phyloP scores from a whole-genome alignment of 1,140 invertebrate genomes.

The Mycetomoellerius zeteki region DNA sequence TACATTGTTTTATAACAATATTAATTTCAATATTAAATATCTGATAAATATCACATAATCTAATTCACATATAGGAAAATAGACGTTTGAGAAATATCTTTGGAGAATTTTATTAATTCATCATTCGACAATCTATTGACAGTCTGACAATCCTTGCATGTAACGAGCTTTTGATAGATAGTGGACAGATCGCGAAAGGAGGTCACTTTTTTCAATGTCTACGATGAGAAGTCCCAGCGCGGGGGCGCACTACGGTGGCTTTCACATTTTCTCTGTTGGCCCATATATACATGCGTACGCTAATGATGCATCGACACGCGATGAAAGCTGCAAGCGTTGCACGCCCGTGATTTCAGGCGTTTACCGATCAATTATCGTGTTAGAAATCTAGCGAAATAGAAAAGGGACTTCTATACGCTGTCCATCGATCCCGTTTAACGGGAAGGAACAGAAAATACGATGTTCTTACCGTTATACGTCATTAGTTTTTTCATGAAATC shows the following conservation, averaged over 20 bases:
- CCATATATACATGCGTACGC: slow-evolving; percentile 44
- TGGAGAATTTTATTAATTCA: neutral
- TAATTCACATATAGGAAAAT: neutral
- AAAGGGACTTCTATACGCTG: neutral
- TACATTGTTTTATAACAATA: neutral
- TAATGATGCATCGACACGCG: slow-evolving; percentile 40
- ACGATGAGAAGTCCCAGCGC: slow-evolving; percentile 40
- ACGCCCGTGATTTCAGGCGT: slow-evolving; percentile 11
- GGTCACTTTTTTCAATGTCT: slow-evolving; percentile 76
- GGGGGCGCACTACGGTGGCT: slow-evolving; percentile 60
- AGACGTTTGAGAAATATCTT: neutral
- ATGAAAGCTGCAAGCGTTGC: slow-evolving; percentile 41
- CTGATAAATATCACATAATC: neutral
- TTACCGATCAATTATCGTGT: slow-evolving; percentile 36
- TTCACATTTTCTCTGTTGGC: slow-evolving; percentile 79
- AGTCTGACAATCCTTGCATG: neutral
- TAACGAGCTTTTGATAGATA: slow-evolving; percentile 7
- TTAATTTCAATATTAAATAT: neutral
- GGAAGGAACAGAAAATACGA: neutral
- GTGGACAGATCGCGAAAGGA: slow-evolving; percentile 67
- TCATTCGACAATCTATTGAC: neutral
- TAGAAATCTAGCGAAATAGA: slow-evolving; percentile 8
- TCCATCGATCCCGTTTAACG: neutral
- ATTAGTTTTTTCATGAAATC: slow-evolving; percentile 1
- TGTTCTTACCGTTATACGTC: neutral